Evolutionary conservation across 2,797 vertebrate genomes (phyloP).

Genomic region (Halcyon chelicuti): DNA sequence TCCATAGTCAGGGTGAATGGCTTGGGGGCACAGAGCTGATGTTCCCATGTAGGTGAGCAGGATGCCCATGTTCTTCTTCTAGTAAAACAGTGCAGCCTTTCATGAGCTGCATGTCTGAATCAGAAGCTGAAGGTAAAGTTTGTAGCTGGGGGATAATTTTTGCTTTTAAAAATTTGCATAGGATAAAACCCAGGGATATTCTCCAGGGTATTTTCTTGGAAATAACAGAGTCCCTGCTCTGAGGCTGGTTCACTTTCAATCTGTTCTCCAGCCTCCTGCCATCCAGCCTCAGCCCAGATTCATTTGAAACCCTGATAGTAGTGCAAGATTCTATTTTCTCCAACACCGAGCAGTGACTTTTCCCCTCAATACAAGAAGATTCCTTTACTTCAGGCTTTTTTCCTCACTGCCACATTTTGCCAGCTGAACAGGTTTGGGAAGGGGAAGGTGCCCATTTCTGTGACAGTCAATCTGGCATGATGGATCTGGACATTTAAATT

Average conservation of each 20-base stretch:
- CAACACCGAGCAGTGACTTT: background rate
- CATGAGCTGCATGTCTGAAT: background rate
- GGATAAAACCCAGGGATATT: background rate
- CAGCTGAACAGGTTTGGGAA: background rate
- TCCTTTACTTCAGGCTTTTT: background rate
- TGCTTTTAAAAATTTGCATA: background rate
- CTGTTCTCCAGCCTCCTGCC: background rate
- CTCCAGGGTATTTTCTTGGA: background rate
- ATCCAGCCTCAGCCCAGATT: background rate
- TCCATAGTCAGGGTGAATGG: background rate
- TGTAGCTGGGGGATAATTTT: background rate
- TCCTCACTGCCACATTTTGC: background rate
- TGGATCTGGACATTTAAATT: background rate
- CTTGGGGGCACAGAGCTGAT: background rate
- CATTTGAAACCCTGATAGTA: background rate
- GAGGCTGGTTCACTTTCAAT: background rate
- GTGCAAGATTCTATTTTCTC: background rate
- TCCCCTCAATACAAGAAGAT: fast-evolving
- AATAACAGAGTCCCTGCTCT: background rate
- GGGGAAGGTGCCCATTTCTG: background rate
- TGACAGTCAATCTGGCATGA: background rate
- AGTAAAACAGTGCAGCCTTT: background rate
- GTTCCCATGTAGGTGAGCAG: background rate
- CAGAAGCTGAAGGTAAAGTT: background rate
- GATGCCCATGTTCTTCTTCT: background rate